Conservation (phyloP, 2,113 vertebrate species). For the Callorhinus ursinus region DNA sequence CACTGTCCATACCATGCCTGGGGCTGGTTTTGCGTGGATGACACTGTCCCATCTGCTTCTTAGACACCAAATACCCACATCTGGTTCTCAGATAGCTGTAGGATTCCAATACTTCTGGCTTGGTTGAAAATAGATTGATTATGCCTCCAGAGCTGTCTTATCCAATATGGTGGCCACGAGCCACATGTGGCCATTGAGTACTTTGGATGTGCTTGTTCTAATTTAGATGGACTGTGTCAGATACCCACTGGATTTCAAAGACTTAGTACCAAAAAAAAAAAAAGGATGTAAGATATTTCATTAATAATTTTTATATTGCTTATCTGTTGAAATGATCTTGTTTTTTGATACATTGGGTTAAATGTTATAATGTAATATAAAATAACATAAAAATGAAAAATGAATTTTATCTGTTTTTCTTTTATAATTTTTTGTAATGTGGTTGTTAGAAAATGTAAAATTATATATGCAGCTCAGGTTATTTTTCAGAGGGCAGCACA, state of each 20-base stretch:
- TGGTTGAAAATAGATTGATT: neutral
- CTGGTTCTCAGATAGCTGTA: fast-evolving
- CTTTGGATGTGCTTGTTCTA: fast-evolving
- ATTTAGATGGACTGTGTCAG: neutral
- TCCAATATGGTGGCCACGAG: fast-evolving
- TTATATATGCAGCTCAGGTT: fast-evolving
- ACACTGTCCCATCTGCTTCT: neutral
- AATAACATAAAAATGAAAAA: neutral
- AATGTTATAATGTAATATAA: neutral
- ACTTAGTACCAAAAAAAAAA: no score
- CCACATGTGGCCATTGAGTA: neutral
- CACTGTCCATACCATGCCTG: fast-evolving
- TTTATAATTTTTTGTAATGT: neutral
- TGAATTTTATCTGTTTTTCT: neutral
- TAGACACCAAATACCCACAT: neutral
- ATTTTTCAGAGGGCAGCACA: neutral
- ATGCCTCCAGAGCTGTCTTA: neutral
- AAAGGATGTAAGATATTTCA: neutral
- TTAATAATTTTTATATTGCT: neutral
- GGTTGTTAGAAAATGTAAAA: neutral
- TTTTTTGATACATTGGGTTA: neutral
- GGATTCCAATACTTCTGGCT: neutral
- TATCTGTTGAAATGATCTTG: neutral
- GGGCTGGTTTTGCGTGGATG: fast-evolving
- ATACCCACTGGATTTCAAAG: neutral